Percentiles rank a stretch among this genome's conserved stretches.
Conservation (phyloP, 2,113 vertebrate species). For the Indri indri region DNA sequence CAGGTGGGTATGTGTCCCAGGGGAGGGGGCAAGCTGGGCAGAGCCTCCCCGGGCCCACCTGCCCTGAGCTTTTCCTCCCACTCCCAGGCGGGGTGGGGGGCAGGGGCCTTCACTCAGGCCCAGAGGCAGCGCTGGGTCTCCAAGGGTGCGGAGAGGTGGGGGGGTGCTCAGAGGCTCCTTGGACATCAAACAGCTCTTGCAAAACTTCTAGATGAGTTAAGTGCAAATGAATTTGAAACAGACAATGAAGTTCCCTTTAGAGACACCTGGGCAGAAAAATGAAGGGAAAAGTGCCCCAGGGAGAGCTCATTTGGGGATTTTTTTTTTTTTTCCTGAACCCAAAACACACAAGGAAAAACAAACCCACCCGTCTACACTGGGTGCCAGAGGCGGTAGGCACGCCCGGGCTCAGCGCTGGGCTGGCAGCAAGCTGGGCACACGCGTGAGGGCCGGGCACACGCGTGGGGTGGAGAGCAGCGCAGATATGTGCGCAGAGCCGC, state of each 20-base stretch:
- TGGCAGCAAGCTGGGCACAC: constrained; percentile 38
- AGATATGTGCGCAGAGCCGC: not conserved
- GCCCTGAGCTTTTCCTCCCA: not conserved
- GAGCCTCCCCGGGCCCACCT: not conserved
- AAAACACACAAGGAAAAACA: constrained; percentile 75
- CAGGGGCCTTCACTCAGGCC: not conserved
- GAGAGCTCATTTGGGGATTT: constrained; percentile 62
- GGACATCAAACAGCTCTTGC: constrained; percentile 78
- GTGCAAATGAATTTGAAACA: constrained; percentile 76
- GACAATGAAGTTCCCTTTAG: constrained; percentile 77
- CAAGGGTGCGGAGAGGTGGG: not conserved
- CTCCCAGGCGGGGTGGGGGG: not conserved
- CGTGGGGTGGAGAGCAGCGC: not conserved
- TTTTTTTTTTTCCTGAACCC: constrained; percentile 61
- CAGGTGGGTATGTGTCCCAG: rapidly evolving
- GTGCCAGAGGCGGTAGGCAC: constrained; percentile 54
- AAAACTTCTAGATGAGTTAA: constrained; percentile 79
- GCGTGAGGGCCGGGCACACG: not conserved
- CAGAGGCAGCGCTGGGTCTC: constrained; percentile 7
- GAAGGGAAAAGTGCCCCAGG: constrained; percentile 73
- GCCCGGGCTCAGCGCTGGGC: constrained; percentile 45
- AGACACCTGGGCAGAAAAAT: constrained; percentile 78
- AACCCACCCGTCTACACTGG: constrained; percentile 57
- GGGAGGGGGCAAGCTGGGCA: not conserved
- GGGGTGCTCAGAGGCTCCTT: constrained; percentile 28